A percentile compares a stretch with the other conserved stretches of the same genome.
These are phyloP conservation scores for Corticium candelabrum DNA, from an alignment of 37 sponge, comb jelly and placozoan species.

Conservation along the genomic window DNA sequence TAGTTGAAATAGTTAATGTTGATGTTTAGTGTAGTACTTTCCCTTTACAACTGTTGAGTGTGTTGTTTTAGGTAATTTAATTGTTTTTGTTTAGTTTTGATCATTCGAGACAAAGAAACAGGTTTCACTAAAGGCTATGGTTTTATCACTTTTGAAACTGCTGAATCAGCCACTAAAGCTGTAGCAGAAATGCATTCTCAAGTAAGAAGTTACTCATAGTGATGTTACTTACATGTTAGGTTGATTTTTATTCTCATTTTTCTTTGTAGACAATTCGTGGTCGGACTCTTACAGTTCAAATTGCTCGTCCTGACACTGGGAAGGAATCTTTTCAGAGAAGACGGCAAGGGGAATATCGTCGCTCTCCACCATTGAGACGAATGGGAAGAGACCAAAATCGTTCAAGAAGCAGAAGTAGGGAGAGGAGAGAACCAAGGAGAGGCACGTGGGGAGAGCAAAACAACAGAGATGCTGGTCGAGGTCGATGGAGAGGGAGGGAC, in stretches of 20 bases:
- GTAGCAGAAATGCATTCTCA: neutral
- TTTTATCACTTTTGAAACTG: neutral
- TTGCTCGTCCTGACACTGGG: neutral
- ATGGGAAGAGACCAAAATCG: no score
- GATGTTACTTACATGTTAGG: no score
- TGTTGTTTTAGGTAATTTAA: no score
- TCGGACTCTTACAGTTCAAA: neutral
- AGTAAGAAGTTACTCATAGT: neutral
- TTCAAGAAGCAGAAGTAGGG: no score
- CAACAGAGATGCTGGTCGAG: neutral
- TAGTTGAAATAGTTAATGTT: no score
- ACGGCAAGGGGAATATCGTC: neutral
- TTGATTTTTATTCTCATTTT: no score
- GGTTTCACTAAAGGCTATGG: neutral
- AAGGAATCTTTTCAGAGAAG: neutral
- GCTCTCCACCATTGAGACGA: no score
- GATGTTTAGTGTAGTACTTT: no score
- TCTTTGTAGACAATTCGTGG: neutral
- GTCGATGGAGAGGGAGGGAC: neutral
- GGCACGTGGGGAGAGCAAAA: neutral
- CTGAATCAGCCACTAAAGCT: neutral
- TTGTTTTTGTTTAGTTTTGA: neutral
- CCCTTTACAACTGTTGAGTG: no score
- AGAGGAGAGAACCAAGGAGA: neutral
- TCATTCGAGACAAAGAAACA: neutral